These are phyloP conservation scores for Cyprinodon tularosa DNA, from an alignment of 2,113 vertebrate genomes.

Conservation along the genomic window DNA sequence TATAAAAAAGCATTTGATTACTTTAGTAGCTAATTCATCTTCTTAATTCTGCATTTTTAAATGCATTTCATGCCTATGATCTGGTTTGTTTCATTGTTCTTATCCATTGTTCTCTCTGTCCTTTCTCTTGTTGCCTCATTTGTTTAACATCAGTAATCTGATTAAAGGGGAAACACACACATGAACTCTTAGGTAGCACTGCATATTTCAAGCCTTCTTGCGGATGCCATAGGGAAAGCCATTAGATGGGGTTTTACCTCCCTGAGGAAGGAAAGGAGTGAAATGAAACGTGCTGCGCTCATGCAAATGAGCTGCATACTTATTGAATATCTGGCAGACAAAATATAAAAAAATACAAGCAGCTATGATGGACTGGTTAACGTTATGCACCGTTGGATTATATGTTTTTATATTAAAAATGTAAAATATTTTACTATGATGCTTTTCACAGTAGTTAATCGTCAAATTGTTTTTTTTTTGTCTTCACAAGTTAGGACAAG, in stretches of 20 bases:
- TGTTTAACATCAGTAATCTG: constrained; percentile 59
- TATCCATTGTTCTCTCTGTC: constrained; percentile 6
- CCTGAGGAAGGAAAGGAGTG: constrained; percentile 2
- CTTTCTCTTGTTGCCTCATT: constrained; percentile 18
- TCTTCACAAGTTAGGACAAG: no score
- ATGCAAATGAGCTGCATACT: neutral
- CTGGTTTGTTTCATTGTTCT: constrained; percentile 2
- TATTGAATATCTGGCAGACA: neutral
- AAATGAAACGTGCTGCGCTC: neutral
- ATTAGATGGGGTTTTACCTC: constrained; percentile 53
- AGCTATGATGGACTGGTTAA: neutral
- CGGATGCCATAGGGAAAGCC: constrained; percentile 28
- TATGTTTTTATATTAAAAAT: no score
- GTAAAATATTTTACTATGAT: no score
- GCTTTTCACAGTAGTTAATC: no score
- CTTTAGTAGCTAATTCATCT: neutral
- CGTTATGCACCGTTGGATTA: no score
- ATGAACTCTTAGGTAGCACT: constrained; percentile 13
- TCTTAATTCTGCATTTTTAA: neutral
- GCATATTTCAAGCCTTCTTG: constrained; percentile 12
- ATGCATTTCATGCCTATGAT: neutral
- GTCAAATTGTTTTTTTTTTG: no score
- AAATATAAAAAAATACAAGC: neutral
- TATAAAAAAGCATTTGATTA: neutral
- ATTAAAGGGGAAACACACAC: constrained; percentile 29